A percentile compares a stretch with the other conserved stretches of the same genome.
phyloP scores from a whole-genome alignment of 2,113 vertebrate species.

The Archilochus colubris region DNA sequence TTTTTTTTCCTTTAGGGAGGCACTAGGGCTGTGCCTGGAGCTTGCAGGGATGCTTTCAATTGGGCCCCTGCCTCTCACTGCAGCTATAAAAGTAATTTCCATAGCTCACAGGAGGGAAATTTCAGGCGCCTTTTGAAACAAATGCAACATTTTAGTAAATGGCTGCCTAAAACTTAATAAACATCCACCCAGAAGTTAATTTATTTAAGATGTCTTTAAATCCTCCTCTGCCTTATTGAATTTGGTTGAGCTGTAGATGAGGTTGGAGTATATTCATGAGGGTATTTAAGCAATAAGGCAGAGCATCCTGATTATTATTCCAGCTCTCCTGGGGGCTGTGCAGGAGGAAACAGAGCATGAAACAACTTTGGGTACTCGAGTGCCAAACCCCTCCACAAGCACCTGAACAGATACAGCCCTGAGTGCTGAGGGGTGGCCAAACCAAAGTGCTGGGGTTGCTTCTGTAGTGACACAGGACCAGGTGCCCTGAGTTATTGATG shows the following conservation, averaged over 20 bases:
- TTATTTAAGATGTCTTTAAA: slow-evolving; percentile 45
- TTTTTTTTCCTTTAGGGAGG: background rate
- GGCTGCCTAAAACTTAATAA: slow-evolving; percentile 56
- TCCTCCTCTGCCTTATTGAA: slow-evolving; percentile 30
- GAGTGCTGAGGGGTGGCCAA: background rate
- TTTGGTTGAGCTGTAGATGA: slow-evolving; percentile 29
- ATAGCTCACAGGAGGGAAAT: background rate
- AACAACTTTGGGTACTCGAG: background rate
- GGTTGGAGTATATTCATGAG: background rate
- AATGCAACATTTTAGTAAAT: background rate
- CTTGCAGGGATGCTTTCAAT: background rate
- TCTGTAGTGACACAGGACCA: too few species aligned
- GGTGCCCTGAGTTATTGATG: too few species aligned
- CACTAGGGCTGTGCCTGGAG: background rate
- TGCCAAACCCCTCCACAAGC: background rate
- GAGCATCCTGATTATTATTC: background rate
- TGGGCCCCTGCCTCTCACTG: background rate
- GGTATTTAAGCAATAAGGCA: slow-evolving; percentile 17
- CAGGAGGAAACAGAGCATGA: background rate
- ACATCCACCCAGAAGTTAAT: slow-evolving; percentile 44
- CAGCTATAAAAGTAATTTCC: slow-evolving; percentile 29
- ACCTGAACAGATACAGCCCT: accelerated
- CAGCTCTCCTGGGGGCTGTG: background rate
- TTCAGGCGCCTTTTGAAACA: slow-evolving; percentile 12
- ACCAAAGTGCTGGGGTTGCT: background rate